These are phyloP conservation scores for Dynastes hyllus DNA, from an alignment of 2,888 invertebrate species.

Conservation along the genomic window DNA sequence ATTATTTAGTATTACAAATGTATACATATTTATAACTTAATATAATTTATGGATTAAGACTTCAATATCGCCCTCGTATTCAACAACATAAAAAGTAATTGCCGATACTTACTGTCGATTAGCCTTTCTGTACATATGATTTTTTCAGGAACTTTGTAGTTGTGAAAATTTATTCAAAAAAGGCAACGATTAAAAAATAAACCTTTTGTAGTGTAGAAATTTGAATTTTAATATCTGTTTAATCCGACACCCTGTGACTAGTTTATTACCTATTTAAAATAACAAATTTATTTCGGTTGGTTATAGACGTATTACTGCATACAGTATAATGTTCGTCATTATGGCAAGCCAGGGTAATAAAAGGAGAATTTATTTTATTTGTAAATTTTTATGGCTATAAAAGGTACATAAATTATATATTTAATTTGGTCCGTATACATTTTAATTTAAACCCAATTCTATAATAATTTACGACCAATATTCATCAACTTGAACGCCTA, in stretches of 20 bases:
- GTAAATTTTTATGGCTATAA: slow-evolving; percentile 41
- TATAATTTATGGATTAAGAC: too few species aligned
- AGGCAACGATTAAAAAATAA: not conserved
- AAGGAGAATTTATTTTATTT: slow-evolving; percentile 39
- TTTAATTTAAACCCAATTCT: slow-evolving; percentile 47
- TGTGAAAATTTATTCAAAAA: too few species aligned
- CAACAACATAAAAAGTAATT: too few species aligned
- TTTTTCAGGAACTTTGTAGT: too few species aligned
- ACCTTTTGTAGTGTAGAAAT: not conserved
- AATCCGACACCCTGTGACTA: slow-evolving; percentile 15
- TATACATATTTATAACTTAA: too few species aligned
- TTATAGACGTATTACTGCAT: slow-evolving; percentile 21
- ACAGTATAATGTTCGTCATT: slow-evolving; percentile 8
- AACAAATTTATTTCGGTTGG: slow-evolving; percentile 17
- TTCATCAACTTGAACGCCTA: slow-evolving; percentile 27
- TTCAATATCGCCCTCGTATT: too few species aligned
- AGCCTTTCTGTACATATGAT: too few species aligned
- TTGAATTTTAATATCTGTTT: slow-evolving; percentile 28
- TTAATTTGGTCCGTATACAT: slow-evolving; percentile 39
- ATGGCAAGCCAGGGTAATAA: slow-evolving; percentile 22
- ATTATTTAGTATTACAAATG: too few species aligned
- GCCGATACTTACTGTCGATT: too few species aligned
- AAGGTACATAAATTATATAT: slow-evolving; percentile 42
- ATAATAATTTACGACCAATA: slow-evolving; percentile 44
- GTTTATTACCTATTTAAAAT: slow-evolving; percentile 29